Percentiles rank a stretch among this genome's conserved stretches.
Conservation (phyloP, 2,113 vertebrate genomes). For the Gnathonemus echidnorhynchus region DNA sequence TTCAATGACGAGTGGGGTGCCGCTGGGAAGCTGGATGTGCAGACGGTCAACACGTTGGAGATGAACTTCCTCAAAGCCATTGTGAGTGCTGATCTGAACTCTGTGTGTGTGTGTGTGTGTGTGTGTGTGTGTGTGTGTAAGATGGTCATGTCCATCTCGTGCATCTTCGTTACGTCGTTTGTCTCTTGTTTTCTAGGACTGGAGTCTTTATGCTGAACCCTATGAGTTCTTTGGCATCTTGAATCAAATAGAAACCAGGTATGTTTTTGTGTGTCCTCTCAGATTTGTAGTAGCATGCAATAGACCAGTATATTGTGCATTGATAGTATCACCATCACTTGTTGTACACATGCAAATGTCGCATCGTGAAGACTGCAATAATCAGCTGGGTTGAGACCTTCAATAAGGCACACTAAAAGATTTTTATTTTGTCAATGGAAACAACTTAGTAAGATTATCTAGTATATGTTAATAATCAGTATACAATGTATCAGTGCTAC, state of each 20-base stretch:
- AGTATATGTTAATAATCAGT: not conserved
- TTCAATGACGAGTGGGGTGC: slow-evolving; percentile 97
- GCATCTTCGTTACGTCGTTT: not conserved
- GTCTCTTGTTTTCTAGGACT: slow-evolving; percentile 64
- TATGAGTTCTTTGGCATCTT: slow-evolving; percentile 80
- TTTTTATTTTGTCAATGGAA: not conserved
- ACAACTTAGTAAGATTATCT: not conserved
- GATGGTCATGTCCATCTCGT: not conserved
- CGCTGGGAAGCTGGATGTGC: slow-evolving; percentile 84
- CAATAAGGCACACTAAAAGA: not conserved
- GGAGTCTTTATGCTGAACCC: slow-evolving; percentile 84
- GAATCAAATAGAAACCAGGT: slow-evolving; percentile 82
- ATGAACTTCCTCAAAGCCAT: slow-evolving; percentile 91
- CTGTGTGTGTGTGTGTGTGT: not conserved
- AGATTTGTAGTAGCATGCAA: not conserved
- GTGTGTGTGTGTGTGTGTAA: not conserved
- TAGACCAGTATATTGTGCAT: not conserved
- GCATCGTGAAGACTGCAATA: not conserved
- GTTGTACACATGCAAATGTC: not conserved
- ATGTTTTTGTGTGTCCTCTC: slow-evolving; percentile 29
- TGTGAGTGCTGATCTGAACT: slow-evolving; percentile 57
- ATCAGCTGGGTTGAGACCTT: not conserved
- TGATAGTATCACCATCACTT: not conserved
- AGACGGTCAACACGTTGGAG: slow-evolving; percentile 89
- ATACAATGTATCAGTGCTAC: not conserved